phyloP scores from a whole-genome alignment of 2,888 invertebrate species.

The Spisula subtruncata region DNA sequence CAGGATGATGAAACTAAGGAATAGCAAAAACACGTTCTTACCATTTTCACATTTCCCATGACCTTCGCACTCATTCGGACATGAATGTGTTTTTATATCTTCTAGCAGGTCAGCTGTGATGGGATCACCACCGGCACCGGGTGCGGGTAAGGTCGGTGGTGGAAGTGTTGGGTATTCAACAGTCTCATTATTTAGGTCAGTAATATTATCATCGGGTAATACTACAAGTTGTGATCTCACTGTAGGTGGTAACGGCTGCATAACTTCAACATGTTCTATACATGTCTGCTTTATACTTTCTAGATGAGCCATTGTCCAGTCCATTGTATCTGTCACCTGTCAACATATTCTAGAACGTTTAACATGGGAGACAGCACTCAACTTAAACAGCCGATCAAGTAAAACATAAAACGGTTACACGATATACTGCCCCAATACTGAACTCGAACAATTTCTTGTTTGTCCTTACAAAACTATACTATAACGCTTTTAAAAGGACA shows the following conservation, averaged over 20 bases:
- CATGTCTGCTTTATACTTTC: constrained; percentile 26
- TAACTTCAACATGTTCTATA: constrained; percentile 14
- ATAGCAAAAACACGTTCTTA: background rate
- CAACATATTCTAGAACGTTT: too few relatives aligned
- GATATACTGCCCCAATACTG: too few relatives aligned
- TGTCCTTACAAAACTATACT: too few relatives aligned
- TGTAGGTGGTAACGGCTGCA: constrained; percentile 32
- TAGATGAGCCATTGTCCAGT: constrained; percentile 3
- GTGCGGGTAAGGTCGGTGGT: background rate
- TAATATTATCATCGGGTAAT: background rate
- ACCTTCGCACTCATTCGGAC: constrained; percentile 30
- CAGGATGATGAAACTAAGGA: too few relatives aligned
- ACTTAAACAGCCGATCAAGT: too few relatives aligned
- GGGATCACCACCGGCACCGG: background rate
- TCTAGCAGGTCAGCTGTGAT: constrained; percentile 3
- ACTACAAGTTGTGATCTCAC: background rate
- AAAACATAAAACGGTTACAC: too few relatives aligned
- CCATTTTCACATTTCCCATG: constrained; percentile 29
- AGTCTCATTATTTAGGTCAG: background rate
- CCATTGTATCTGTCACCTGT: background rate
- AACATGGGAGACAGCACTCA: too few relatives aligned
- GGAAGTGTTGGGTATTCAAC: background rate
- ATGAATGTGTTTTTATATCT: constrained; percentile 15
- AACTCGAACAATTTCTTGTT: too few relatives aligned
- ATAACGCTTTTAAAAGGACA: too few relatives aligned